phyloP scores from a whole-genome alignment of 2,888 invertebrate species.

The Watsonalla binaria region DNA sequence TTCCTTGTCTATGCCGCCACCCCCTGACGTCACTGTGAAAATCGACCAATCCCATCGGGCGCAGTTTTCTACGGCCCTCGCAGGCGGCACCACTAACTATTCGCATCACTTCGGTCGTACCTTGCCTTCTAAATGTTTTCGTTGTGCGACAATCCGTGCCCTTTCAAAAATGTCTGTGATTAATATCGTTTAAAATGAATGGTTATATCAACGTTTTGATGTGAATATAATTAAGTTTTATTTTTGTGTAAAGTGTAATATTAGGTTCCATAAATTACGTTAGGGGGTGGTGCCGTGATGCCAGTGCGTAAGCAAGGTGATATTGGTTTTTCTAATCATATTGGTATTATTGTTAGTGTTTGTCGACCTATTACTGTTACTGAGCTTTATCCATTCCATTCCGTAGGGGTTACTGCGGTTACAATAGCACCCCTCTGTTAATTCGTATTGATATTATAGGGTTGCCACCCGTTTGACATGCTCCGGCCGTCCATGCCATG shows the following conservation, averaged over 20 bases:
- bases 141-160: conserved; percentile 58
- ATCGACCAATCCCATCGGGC: conserved; percentile 81
- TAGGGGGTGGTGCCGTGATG: conserved; percentile 80
- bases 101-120: conserved; percentile 49
- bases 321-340: conserved; percentile 36
- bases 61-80: conserved; percentile 70
- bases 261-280: conserved; percentile 64
- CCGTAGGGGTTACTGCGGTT: conserved; percentile 31
- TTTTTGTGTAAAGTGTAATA: conserved; percentile 45
- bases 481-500: conserved; percentile 8
- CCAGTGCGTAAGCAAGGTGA: conserved; percentile 88
- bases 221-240: conserved; percentile 59
- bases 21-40: conserved; percentile 80
- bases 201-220: conserved; percentile 33
- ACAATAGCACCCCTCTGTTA: conserved; percentile 44
- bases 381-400: conserved; percentile 26
- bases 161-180: conserved; percentile 57
- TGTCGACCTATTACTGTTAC: conserved; percentile 18
- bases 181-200: conserved; percentile 64
- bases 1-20: conserved; percentile 72
- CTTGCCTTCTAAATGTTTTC: conserved; percentile 68
- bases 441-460: conserved; percentile 43
- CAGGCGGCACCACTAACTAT: conserved; percentile 53
- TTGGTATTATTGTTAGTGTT: conserved; percentile 18
- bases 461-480: conserved; percentile 33